Percentiles rank a stretch among this genome's conserved stretches.
phyloP scores from a whole-genome alignment of 2,797 vertebrate species.

The Sebastes steindachneri region DNA sequence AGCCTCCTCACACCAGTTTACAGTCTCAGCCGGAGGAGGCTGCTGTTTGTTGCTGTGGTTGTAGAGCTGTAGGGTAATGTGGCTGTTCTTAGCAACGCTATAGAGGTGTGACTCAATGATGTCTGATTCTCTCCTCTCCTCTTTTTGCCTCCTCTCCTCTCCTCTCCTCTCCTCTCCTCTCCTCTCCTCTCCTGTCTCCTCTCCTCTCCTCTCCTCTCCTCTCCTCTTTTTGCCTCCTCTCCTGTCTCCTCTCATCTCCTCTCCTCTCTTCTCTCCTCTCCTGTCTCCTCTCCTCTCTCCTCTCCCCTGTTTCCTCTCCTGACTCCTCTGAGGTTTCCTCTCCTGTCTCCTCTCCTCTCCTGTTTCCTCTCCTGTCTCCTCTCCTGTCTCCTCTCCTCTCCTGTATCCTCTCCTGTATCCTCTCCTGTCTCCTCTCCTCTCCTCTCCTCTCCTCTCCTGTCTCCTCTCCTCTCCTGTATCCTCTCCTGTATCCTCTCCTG shows the following conservation, averaged over 20 bases:
- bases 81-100: too few relatives aligned
- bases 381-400: accelerated
- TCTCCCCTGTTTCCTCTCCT: too few relatives aligned
- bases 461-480: not conserved
- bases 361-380: too few relatives aligned
- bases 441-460: not conserved
- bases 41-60: not conserved
- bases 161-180: not conserved
- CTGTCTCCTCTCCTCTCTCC: too few relatives aligned
- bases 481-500: not conserved
- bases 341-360: not conserved
- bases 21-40: not conserved
- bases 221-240: too few relatives aligned
- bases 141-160: not conserved
- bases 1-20: not conserved
- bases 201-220: not conserved
- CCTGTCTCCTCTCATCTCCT: too few relatives aligned
- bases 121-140: not conserved
- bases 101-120: too few relatives aligned
- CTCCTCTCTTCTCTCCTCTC: too few relatives aligned
- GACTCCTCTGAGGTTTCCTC: too few relatives aligned
- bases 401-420: not conserved
- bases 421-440: not conserved
- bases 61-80: too few relatives aligned
- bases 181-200: not conserved